phyloP scores from a whole-genome alignment of 2,888 invertebrate species.

The Zaprionus bogoriensis region DNA sequence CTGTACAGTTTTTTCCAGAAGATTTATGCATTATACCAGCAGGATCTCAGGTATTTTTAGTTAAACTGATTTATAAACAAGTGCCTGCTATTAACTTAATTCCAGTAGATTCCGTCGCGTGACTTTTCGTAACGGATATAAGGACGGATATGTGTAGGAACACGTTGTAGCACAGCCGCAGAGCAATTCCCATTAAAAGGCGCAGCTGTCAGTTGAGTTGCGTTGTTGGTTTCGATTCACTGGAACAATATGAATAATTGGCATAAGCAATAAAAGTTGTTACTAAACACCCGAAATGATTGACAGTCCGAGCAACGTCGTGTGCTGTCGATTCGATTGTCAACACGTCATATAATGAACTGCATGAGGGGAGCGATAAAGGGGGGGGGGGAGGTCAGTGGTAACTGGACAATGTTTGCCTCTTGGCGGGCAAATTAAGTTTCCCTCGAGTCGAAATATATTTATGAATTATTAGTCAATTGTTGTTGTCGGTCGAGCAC shows the following conservation, averaged over 20 bases:
- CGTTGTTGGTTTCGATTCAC: conserved; percentile 40
- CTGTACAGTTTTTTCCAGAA: not conserved
- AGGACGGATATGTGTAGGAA: not conserved
- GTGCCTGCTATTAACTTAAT: no score
- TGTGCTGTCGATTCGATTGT: conserved; percentile 62
- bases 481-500: conserved; percentile 42
- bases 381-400: not conserved
- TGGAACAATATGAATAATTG: conserved; percentile 76
- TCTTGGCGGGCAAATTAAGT: conserved; percentile 67
- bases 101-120: no score
- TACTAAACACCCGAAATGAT: conserved; percentile 63
- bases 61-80: not conserved
- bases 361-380: conserved; percentile 3
- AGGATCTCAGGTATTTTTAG: not conserved
- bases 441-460: conserved; percentile 65
- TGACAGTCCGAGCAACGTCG: conserved; percentile 53
- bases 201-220: conserved; percentile 55
- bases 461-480: conserved; percentile 79
- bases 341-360: conserved; percentile 72
- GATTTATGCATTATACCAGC: not conserved
- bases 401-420: conserved; percentile 21
- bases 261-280: conserved; percentile 61
- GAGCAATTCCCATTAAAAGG: conserved; percentile 42
- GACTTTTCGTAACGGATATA: conserved; percentile 44
- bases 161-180: not conserved